Evolutionary conservation across 2,888 invertebrate genomes (phyloP).

Genomic region (Choristoneura rosaceana): DNA sequence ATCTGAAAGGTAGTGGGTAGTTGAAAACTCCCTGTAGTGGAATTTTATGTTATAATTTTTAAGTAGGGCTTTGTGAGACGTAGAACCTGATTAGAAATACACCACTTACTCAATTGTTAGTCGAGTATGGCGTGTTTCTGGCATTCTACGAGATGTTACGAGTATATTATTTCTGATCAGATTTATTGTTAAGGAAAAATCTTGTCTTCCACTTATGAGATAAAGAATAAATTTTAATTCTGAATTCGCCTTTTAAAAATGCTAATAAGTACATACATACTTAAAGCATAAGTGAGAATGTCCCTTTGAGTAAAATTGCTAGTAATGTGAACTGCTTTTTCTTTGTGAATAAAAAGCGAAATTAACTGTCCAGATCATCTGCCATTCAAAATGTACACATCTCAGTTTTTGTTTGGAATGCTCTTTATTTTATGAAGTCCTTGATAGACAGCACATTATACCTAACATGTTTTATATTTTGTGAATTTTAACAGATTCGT

Average conservation of each 20-base stretch:
- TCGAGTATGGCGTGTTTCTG: background rate
- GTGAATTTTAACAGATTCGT: conserved; percentile 6
- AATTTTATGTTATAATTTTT: conserved; percentile 6
- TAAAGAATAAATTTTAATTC: conserved; percentile 9
- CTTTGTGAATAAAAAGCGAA: background rate
- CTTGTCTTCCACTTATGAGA: conserved; percentile 31
- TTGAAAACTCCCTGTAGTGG: conserved; percentile 6
- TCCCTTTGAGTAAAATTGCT: background rate
- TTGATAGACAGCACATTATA: background rate
- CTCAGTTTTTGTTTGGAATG: conserved; percentile 5
- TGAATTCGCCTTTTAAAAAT: conserved; percentile 12
- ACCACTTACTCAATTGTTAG: background rate
- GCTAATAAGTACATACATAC: background rate
- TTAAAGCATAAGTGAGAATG: background rate
- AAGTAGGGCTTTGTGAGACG: conserved; percentile 1
- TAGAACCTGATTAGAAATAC: background rate
- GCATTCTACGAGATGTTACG: background rate
- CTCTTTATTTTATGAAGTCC: background rate
- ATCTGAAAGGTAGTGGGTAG: conserved; percentile 31
- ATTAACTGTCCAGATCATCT: background rate
- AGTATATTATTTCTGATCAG: background rate
- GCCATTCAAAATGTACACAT: background rate
- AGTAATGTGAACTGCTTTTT: background rate
- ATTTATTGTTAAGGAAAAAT: background rate
- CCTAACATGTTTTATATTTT: background rate